Conservation (phyloP, 2,888 invertebrate species). For the Colostygia pectinataria region DNA sequence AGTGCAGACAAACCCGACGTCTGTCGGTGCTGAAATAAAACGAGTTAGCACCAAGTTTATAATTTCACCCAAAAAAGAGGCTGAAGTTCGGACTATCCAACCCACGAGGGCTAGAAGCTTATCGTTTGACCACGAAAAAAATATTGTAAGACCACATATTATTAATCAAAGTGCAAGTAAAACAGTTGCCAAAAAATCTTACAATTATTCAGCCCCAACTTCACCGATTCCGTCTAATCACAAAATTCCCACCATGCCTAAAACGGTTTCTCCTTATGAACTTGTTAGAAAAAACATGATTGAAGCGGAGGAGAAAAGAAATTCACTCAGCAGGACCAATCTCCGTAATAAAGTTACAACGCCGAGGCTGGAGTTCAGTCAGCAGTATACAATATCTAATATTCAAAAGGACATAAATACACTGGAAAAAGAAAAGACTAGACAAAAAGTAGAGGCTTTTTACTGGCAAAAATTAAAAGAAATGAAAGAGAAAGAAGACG, state of each 20-base stretch:
- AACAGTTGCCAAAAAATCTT: conserved; percentile 50
- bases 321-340: conserved; percentile 55
- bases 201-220: conserved; percentile 76
- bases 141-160: conserved; percentile 25
- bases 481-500: conserved; percentile 85
- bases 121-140: conserved; percentile 57
- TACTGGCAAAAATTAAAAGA: conserved; percentile 87
- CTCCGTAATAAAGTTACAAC: conserved; percentile 48
- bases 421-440: conserved; percentile 77
- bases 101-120: conserved; percentile 72
- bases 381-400: conserved; percentile 28
- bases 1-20: conserved; percentile 55
- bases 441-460: conserved; percentile 85
- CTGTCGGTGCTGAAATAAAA: conserved; percentile 77
- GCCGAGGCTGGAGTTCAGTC: conserved; percentile 38
- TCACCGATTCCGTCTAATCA: conserved; percentile 65
- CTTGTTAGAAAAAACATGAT: conserved; percentile 67
- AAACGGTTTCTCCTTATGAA: conserved; percentile 71
- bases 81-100: conserved; percentile 71
- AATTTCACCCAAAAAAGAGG: conserved; percentile 77
- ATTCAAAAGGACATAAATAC: conserved; percentile 30
- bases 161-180: conserved; percentile 25
- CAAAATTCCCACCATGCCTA: conserved; percentile 71
- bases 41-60: conserved; percentile 72
- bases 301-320: conserved; percentile 68